Percentiles rank a stretch among this genome's conserved stretches.
These are phyloP conservation scores for Zophobas morio DNA, from an alignment of 1,140 invertebrate genomes.

Conservation along the genomic window DNA sequence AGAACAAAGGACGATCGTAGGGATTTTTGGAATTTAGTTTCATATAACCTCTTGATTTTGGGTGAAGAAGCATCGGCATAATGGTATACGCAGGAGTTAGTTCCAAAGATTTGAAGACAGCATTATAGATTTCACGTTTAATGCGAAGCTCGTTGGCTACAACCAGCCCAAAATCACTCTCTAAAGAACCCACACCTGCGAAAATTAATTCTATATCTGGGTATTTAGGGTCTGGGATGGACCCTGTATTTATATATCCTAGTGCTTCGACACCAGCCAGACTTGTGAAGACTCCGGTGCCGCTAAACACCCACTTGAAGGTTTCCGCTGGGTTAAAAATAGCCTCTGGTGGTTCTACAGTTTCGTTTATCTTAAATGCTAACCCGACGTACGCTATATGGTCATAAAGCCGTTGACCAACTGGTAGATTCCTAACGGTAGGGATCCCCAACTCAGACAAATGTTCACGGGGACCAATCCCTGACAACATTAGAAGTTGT, in stretches of 20 bases:
- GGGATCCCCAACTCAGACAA: conserved; percentile 67
- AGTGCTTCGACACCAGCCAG: conserved; percentile 69
- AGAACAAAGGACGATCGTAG: conserved; percentile 76
- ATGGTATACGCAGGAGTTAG: conserved; percentile 67
- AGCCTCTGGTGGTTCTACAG: conserved; percentile 29
- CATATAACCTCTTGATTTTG: conserved; percentile 80
- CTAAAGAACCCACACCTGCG: conserved; percentile 53
- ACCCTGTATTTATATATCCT: conserved; percentile 68
- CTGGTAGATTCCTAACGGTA: conserved; percentile 66
- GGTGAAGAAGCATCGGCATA: conserved; percentile 80
- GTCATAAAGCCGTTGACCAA: conserved; percentile 72
- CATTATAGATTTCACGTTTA: conserved; percentile 16
- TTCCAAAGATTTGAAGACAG: conserved; percentile 42
- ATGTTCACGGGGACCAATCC: conserved; percentile 78
- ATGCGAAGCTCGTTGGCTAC: conserved; percentile 42
- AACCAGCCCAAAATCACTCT: conserved; percentile 57
- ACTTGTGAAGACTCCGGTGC: conserved; percentile 60
- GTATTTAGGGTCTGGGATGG: conserved; percentile 64
- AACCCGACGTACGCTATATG: conserved; percentile 68
- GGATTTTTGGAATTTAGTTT: conserved; percentile 80
- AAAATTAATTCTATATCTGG: conserved; percentile 76
- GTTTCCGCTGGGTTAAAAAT: not conserved
- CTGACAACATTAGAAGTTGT: conserved; percentile 85
- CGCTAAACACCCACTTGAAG: conserved; percentile 54
- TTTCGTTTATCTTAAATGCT: conserved; percentile 46